These are phyloP conservation scores for Dermochelys coriacea DNA, from an alignment of 2,797 vertebrate genomes.

Conservation along the genomic window DNA sequence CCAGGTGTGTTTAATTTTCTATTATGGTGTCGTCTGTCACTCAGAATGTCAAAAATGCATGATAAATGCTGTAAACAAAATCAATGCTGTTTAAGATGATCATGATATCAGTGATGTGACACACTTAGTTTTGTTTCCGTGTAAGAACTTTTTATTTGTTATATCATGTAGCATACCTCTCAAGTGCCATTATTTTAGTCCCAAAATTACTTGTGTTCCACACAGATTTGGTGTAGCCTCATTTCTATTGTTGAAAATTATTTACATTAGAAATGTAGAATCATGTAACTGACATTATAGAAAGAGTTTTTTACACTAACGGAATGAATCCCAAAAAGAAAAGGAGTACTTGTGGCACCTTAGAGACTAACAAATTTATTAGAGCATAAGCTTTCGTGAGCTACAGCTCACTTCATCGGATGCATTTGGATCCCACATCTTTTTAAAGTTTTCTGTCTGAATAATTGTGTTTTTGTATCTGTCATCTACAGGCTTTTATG, in stretches of 20 bases:
- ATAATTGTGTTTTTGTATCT: neutral
- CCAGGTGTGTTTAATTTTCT: constrained; percentile 78
- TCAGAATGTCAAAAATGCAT: constrained; percentile 78
- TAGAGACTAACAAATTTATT: too few species aligned
- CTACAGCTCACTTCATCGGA: too few species aligned
- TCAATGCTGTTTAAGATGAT: constrained; percentile 63
- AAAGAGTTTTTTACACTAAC: neutral
- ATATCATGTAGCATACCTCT: constrained; percentile 23
- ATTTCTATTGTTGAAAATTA: neutral
- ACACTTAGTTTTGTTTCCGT: constrained; percentile 62
- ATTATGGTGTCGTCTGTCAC: constrained; percentile 74
- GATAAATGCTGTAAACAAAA: constrained; percentile 78
- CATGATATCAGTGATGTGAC: constrained; percentile 61
- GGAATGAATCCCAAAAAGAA: neutral
- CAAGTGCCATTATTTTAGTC: neutral
- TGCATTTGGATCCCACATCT: neutral
- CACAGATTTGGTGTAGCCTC: constrained; percentile 35
- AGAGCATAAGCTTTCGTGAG: too few species aligned
- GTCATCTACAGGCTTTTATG: neutral
- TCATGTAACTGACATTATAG: neutral
- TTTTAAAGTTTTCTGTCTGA: neutral
- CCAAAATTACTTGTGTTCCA: neutral
- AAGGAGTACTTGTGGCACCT: too few species aligned
- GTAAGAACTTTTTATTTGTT: constrained; percentile 58
- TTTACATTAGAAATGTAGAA: neutral